These are phyloP conservation scores for Xiphophorus maculatus DNA, from an alignment of 2,113 vertebrate species.

Conservation along the genomic window DNA sequence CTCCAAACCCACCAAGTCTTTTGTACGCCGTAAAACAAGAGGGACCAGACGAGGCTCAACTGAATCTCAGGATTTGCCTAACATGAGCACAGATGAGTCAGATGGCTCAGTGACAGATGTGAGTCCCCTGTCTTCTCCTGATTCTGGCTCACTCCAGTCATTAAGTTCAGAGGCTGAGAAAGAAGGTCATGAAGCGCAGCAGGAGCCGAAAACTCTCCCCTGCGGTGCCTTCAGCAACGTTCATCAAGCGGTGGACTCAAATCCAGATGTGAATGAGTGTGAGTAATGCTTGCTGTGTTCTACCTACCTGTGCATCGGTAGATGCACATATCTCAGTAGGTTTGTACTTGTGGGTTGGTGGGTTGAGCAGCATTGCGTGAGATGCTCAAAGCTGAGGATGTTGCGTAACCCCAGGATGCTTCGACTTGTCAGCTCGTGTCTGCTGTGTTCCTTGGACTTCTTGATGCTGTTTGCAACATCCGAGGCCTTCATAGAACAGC, in stretches of 20 bases:
- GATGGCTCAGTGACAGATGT: constrained; percentile 90
- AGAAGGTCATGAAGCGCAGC: constrained; percentile 21
- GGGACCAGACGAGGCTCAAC: constrained; percentile 61
- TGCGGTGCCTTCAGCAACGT: constrained; percentile 43
- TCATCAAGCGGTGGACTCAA: constrained; percentile 31
- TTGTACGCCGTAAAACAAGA: constrained; percentile 71
- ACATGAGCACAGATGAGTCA: constrained; percentile 74
- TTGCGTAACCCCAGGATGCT: no score
- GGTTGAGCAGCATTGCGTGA: no score
- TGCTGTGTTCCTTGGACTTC: no score
- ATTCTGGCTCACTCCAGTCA: constrained; percentile 85
- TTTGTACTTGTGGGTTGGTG: no score
- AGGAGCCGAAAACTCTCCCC: constrained; percentile 41
- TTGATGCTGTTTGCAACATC: no score
- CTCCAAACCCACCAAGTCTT: constrained; percentile 36
- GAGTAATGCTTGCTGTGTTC: constrained; percentile 12
- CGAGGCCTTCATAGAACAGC: no score
- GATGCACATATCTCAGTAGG: no score
- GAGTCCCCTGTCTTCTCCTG: constrained; percentile 89
- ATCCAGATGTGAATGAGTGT: constrained; percentile 52
- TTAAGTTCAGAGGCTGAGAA: constrained; percentile 71
- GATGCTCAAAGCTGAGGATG: no score
- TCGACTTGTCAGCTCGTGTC: no score
- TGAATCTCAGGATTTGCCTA: constrained; percentile 48
- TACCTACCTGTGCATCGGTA: neutral